Conservation (phyloP, 2,797 vertebrate species). For the Hippoglossus hippoglossus region DNA sequence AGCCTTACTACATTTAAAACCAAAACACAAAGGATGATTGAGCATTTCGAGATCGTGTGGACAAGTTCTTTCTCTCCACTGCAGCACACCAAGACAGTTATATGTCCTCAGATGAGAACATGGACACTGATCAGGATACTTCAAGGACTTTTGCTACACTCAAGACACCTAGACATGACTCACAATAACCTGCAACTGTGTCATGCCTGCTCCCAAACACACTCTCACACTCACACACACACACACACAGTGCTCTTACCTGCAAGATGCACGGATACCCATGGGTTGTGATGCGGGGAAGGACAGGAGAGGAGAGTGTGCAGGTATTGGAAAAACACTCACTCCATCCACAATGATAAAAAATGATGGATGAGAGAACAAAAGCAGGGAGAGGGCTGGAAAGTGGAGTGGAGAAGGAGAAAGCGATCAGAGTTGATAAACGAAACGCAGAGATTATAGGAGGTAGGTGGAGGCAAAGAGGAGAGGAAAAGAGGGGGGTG, state of each 20-base stretch:
- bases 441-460: constrained; percentile 36
- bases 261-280: constrained; percentile 86
- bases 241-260: constrained; percentile 68
- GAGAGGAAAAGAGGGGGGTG: constrained; percentile 4
- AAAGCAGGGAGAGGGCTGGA: constrained; percentile 8
- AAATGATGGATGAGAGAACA: constrained; percentile 17
- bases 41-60: background rate
- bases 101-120: constrained; percentile 19
- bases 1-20: constrained; percentile 1
- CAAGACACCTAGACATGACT: constrained; percentile 30
- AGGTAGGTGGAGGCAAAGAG: constrained; percentile 1
- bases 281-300: constrained; percentile 68
- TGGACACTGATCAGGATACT: constrained; percentile 14
- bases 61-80: constrained; percentile 14
- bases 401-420: constrained; percentile 35
- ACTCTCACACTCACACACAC: background rate
- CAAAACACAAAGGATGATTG: background rate
- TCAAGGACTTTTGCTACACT: constrained; percentile 47
- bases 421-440: constrained; percentile 22
- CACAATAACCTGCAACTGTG: constrained; percentile 7
- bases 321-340: constrained; percentile 59
- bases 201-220: background rate
- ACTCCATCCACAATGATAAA: constrained; percentile 65
- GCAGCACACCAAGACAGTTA: constrained; percentile 11
- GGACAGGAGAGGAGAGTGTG: constrained; percentile 47